These are phyloP conservation scores for Stegodyphus dumicola DNA, from an alignment of 1,140 invertebrate species.

Conservation along the genomic window DNA sequence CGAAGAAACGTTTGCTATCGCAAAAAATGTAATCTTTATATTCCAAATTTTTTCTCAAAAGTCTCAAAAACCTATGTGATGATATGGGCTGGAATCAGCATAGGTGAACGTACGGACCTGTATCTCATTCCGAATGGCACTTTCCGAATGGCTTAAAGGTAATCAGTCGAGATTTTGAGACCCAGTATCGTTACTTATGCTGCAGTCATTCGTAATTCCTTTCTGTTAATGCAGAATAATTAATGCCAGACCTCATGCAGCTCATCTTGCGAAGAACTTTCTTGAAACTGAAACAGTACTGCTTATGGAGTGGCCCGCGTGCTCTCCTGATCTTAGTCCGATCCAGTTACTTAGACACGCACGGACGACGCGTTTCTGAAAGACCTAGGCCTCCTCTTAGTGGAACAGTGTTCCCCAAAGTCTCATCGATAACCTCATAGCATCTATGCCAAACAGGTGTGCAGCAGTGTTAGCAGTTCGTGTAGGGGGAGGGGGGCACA, in stretches of 20 bases:
- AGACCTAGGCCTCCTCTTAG: not conserved
- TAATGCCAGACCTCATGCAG: not conserved
- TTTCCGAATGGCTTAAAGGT: not conserved
- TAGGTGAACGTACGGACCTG: not conserved
- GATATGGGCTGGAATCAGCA: not conserved
- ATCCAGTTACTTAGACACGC: not conserved
- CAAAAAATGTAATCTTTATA: too few relatives aligned
- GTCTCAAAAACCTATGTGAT: not conserved
- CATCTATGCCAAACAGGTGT: not conserved
- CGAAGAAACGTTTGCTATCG: too few relatives aligned
- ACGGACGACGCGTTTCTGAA: not conserved
- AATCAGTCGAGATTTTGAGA: not conserved
- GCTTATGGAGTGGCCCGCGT: not conserved
- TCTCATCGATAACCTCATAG: not conserved
- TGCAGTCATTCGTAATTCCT: not conserved
- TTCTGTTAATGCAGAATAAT: not conserved
- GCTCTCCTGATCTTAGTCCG: not conserved
- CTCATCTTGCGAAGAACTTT: not conserved
- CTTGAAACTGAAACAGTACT: not conserved
- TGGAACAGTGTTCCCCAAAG: not conserved
- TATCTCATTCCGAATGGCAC: not conserved
- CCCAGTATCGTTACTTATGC: not conserved
- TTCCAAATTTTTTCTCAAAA: too few relatives aligned
- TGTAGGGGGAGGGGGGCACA: not conserved
- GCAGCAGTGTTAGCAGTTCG: not conserved